These are phyloP conservation scores for Pachycephala philippinensis DNA, from an alignment of 2,113 vertebrate species.

Conservation along the genomic window DNA sequence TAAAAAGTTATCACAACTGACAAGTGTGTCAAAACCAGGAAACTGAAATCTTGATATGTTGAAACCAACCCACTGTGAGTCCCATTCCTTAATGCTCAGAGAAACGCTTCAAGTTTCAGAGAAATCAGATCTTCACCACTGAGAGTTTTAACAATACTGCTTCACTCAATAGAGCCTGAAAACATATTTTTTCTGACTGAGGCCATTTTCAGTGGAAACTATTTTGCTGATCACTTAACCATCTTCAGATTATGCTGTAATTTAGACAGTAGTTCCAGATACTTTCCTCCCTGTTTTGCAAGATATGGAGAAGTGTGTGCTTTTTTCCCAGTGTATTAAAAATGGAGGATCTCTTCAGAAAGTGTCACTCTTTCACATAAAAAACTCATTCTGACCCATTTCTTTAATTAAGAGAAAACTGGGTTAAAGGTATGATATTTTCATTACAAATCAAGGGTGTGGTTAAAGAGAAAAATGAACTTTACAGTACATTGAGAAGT, in stretches of 20 bases:
- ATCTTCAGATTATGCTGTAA: background rate
- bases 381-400: background rate
- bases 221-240: background rate
- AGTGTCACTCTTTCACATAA: background rate
- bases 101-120: background rate
- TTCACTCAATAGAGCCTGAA: background rate
- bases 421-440: background rate
- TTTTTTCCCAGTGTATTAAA: background rate
- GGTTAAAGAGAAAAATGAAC: background rate
- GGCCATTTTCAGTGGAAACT: background rate
- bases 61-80: background rate
- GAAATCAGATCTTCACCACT: background rate
- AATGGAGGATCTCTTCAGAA: background rate
- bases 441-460: background rate
- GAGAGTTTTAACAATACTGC: background rate
- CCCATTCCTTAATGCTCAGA: background rate
- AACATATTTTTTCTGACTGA: background rate
- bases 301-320: background rate
- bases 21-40: background rate
- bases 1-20: background rate
- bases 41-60: background rate
- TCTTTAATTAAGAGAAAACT: background rate
- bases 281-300: background rate
- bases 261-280: background rate
- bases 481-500: background rate